Evolutionary conservation across 2,113 vertebrate genomes (phyloP).

Genomic region (Serinus canaria): DNA sequence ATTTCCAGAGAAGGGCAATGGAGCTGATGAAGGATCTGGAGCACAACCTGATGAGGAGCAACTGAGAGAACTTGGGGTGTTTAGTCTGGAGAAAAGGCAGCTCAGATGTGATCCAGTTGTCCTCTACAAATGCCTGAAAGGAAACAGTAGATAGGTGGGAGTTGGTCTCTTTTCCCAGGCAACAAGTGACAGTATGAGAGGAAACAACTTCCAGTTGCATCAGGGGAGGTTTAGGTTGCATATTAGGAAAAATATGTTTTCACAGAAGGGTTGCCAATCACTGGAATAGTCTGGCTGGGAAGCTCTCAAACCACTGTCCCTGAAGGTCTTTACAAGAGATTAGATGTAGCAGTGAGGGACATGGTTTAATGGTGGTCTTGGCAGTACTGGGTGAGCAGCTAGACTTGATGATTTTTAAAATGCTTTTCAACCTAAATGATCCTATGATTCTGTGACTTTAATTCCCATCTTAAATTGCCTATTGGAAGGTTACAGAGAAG

Average conservation of each 20-base stretch:
- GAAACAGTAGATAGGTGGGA: background rate
- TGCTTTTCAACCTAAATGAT: background rate
- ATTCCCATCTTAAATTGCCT: background rate
- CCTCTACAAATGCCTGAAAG: background rate
- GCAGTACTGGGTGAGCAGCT: background rate
- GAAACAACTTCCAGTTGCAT: background rate
- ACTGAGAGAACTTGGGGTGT: background rate
- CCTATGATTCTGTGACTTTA: background rate
- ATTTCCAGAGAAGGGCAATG: background rate
- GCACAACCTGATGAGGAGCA: rapidly evolving
- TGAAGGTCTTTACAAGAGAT: background rate
- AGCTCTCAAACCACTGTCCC: too few relatives aligned
- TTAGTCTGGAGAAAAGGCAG: background rate
- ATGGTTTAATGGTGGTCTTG: background rate
- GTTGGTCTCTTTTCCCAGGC: background rate
- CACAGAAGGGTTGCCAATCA: rapidly evolving
- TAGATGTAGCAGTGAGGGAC: too few relatives aligned
- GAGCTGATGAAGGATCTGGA: background rate
- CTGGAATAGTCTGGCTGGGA: background rate
- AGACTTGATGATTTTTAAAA: background rate
- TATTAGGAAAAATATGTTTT: background rate
- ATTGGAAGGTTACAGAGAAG: background rate
- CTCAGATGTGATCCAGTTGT: rapidly evolving
- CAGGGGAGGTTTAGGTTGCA: background rate
- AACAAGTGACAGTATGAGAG: background rate